phyloP scores from a whole-genome alignment of 2,888 invertebrate species.

The Rhamnusium bicolor region DNA sequence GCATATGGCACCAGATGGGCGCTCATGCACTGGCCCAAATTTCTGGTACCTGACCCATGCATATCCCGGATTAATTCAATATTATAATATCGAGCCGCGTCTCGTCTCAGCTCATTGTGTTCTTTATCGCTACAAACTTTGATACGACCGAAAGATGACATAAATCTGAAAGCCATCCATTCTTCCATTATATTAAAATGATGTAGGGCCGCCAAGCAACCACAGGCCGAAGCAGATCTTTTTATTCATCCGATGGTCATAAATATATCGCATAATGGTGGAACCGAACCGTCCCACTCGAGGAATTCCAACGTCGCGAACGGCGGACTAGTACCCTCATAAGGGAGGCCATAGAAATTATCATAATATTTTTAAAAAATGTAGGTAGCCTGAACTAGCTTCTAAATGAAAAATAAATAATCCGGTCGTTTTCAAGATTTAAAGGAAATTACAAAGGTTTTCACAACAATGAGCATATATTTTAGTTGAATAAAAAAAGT shows the following conservation, averaged over 20 bases:
- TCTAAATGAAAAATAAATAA: constrained; percentile 14
- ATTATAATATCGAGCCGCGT: constrained; percentile 57
- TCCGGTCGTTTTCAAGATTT: constrained; percentile 1
- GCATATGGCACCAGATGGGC: neutral
- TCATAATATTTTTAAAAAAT: constrained; percentile 43
- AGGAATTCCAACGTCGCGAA: constrained; percentile 50
- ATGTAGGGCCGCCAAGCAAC: constrained; percentile 65
- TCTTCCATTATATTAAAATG: constrained; percentile 70
- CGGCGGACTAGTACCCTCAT: constrained; percentile 32
- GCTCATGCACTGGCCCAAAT: constrained; percentile 23
- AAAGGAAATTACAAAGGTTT: neutral
- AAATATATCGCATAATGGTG: constrained; percentile 64
- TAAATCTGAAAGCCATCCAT: constrained; percentile 70
- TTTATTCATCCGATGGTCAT: constrained; percentile 62
- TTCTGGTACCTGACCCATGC: constrained; percentile 42
- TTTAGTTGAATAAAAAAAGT: neutral
- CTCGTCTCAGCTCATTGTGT: constrained; percentile 62
- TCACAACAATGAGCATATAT: neutral
- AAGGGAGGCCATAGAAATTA: constrained; percentile 33
- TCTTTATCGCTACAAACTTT: constrained; percentile 65
- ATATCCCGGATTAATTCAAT: constrained; percentile 56
- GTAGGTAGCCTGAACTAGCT: neutral
- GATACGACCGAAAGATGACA: constrained; percentile 70
- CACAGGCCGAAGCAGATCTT: constrained; percentile 56
- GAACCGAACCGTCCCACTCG: constrained; percentile 51